These are phyloP conservation scores for Thecophora atra DNA, from an alignment of 2,888 invertebrate species.

Conservation along the genomic window DNA sequence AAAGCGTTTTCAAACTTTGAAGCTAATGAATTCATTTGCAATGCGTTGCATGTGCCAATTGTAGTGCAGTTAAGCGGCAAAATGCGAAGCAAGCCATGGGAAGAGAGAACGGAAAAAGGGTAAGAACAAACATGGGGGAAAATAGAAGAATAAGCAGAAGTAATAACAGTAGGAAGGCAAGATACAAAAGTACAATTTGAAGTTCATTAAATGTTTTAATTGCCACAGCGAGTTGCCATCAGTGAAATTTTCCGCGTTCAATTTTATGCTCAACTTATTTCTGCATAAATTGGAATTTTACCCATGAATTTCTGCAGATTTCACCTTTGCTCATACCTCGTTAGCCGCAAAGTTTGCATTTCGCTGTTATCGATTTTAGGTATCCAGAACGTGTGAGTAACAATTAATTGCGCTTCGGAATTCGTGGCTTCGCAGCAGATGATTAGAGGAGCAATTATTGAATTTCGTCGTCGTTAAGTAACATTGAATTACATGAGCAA, in stretches of 20 bases:
- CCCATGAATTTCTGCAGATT: no score
- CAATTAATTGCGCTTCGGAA: background rate
- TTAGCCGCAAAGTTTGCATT: no score
- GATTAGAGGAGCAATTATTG: no score
- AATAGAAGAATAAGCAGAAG: background rate
- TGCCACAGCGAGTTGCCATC: background rate
- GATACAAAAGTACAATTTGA: background rate
- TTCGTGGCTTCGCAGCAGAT: background rate
- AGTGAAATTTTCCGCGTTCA: background rate
- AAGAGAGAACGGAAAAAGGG: background rate
- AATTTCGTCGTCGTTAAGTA: no score
- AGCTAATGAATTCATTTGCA: constrained; percentile 25
- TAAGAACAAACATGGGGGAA: background rate
- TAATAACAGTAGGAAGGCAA: no score
- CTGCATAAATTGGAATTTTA: no score
- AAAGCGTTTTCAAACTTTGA: background rate
- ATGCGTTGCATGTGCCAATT: constrained; percentile 18
- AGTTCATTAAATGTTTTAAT: constrained; percentile 24
- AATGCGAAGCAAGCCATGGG: no score
- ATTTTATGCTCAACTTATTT: no score
- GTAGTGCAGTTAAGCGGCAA: constrained; percentile 3
- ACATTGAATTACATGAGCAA: no score
- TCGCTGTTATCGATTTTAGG: no score
- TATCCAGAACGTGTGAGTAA: background rate
- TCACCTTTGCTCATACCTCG: no score